A percentile compares a stretch with the other conserved stretches of the same genome.
Conservation (phyloP, 1,140 invertebrate species). For the Sipha flava region DNA sequence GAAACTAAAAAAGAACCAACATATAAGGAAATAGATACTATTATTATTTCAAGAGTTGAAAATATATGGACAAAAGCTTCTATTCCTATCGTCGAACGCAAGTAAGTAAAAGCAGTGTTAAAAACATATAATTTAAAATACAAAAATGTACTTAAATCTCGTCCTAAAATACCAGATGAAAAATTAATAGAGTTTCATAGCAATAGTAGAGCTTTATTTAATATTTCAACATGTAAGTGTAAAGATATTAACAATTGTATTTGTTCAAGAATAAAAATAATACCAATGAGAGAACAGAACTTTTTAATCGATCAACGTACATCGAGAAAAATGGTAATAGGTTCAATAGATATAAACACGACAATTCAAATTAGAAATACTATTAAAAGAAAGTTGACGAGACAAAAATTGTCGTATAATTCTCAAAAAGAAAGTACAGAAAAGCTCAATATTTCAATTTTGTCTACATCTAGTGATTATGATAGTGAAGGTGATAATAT, state of each 20-base stretch:
- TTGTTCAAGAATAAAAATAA: background rate
- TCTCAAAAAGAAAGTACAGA: background rate
- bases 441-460: background rate
- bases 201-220: background rate
- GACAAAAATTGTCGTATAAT: background rate
- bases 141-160: background rate
- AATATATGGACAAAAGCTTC: conserved; percentile 12
- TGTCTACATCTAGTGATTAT: background rate
- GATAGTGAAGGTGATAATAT: background rate
- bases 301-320: conserved; percentile 15
- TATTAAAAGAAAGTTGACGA: background rate
- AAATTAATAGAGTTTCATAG: background rate
- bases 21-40: background rate
- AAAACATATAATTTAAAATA: background rate
- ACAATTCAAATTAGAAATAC: background rate
- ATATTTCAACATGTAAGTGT: conserved; percentile 18
- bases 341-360: background rate
- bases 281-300: background rate
- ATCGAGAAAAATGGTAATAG: background rate
- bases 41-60: background rate
- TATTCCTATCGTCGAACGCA: background rate
- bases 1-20: background rate
- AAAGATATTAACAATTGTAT: conserved; percentile 2
- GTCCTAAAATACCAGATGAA: background rate
- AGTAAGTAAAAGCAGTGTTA: background rate